phyloP scores from a whole-genome alignment of 2,113 vertebrate genomes.

The Amblyornis subalaris region DNA sequence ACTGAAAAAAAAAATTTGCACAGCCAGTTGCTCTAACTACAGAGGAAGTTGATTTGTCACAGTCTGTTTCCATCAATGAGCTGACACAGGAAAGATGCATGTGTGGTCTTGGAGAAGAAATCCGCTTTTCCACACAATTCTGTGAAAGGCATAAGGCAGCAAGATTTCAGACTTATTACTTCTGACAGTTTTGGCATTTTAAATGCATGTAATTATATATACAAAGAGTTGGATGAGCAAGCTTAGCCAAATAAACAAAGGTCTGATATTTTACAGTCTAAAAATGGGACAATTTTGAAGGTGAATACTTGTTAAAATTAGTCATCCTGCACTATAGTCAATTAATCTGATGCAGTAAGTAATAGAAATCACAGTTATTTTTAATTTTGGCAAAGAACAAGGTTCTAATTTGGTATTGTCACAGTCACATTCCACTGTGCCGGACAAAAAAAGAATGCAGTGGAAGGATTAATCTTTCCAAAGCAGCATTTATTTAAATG shows the following conservation, averaged over 20 bases:
- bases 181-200: slow-evolving; percentile 33
- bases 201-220: slow-evolving; percentile 48
- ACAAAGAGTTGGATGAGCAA: neutral
- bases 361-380: neutral
- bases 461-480: neutral
- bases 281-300: neutral
- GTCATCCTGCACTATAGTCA: neutral
- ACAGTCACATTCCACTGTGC: neutral
- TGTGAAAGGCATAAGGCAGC: neutral
- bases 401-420: neutral
- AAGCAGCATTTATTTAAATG: neutral
- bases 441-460: neutral
- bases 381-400: neutral
- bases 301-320: neutral
- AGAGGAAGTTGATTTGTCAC: slow-evolving; percentile 48
- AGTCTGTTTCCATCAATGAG: slow-evolving; percentile 36
- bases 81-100: neutral
- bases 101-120: slow-evolving; percentile 28
- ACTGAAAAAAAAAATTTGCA: neutral
- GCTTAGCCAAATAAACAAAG: neutral
- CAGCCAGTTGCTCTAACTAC: slow-evolving; percentile 43
- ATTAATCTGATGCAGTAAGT: neutral
- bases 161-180: neutral
- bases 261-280: neutral
- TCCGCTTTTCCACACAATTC: neutral